Evolutionary conservation across 30 jellyfish, hydroid and myxozoan genomes (phyloP), one percentile per base, ranked within the genome.

Genomic region (Haliclystus octoradiatus): DNA sequence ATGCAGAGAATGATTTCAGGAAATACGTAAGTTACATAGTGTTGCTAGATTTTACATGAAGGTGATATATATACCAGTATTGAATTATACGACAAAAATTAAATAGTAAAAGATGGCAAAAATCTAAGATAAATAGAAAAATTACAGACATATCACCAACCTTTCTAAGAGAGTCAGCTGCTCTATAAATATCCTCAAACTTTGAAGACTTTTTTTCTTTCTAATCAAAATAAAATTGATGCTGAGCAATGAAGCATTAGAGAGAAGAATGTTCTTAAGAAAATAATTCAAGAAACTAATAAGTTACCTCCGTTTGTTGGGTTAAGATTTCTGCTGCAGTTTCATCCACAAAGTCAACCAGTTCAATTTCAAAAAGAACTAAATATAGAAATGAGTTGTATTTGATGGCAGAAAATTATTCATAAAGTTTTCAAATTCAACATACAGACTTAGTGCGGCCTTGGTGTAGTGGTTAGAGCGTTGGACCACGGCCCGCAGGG

Each of bases 311-410:
- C 2, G 96, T 19, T 24, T 40, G 63, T 40, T 76, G 49, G 13
- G 63, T 82, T 57, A 63, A 77, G 31, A 66, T 81, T 72, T 85
- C 96, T n/a, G 93, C 83, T 3, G 93, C 92, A 4, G 63, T 71
- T 26, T 40, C 68, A 46, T 85, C 96, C 31, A 85, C 90, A 31
- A 71, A 66, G 64, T 77, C 50, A 32, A 69, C 61, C 33, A 85
- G 66, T 64, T 85, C 96, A 32, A 85, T 85, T 62, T 77, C 93
- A 53, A 77, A 85, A 75, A 85, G 2, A 30, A 78, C 92, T 78
- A 5, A 52, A 52, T 19, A 52, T 5, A 3, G 3, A 28, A 52
- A 52, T 52, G 3, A 28, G 5, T 3, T 9, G 22, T 52, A n/a
- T n/a, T n/a, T n/a, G n/a, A n/a, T n/a, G n/a, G n/a, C n/a, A n/a